These are phyloP conservation scores for Drosophila greeni DNA, from an alignment of 2,888 invertebrate species.

Conservation along the genomic window DNA sequence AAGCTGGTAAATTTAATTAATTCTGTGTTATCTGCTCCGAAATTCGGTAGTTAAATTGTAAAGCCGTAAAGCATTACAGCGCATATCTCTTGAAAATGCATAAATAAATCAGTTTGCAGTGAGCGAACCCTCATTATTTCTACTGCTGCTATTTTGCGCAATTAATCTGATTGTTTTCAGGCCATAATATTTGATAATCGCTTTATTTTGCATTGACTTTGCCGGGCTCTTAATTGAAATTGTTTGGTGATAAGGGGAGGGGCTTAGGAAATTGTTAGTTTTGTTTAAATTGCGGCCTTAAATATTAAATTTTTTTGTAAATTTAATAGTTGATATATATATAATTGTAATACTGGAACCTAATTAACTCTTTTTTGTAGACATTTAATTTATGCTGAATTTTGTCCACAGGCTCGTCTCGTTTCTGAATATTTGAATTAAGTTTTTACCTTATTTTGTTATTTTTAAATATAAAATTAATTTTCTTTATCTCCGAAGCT, in stretches of 20 bases:
- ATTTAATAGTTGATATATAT: too few relatives aligned
- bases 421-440: background rate
- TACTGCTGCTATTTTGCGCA: too few relatives aligned
- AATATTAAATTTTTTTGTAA: too few relatives aligned
- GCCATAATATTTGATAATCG: background rate
- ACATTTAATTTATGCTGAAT: too few relatives aligned
- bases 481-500: background rate
- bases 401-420: too few relatives aligned
- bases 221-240: background rate
- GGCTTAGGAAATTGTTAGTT: background rate
- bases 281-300: too few relatives aligned
- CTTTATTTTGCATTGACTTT: background rate
- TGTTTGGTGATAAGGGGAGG: background rate
- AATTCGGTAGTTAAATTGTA: background rate
- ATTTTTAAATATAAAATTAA: background rate
- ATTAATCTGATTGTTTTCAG: background rate
- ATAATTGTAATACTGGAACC: too few relatives aligned
- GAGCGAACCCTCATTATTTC: background rate
- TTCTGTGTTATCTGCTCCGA: background rate
- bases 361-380: too few relatives aligned
- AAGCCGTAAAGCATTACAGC: background rate
- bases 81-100: background rate
- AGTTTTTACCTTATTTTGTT: rapidly evolving
- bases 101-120: background rate
- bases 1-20: background rate